Evolutionary conservation across 2,797 vertebrate genomes (phyloP).

Genomic region (Cyprinella venusta): DNA sequence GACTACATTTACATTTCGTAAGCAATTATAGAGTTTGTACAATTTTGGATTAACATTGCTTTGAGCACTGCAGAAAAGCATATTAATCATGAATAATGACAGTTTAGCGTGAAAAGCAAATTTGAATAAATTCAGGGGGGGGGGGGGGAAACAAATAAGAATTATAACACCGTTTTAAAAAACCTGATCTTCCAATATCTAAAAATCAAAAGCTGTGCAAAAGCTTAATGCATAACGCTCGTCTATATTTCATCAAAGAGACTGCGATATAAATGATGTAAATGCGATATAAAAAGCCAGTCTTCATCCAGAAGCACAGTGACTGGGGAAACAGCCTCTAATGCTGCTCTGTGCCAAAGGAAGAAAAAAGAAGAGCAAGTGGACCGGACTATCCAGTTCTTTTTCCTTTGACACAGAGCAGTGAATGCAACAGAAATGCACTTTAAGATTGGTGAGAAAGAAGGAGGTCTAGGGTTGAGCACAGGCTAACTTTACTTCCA

Average conservation of each 20-base stretch:
- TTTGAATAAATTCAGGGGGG: neutral
- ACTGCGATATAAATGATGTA: slow-evolving; percentile 75
- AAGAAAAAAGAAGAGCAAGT: slow-evolving; percentile 60
- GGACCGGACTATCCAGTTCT: no score
- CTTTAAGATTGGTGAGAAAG: neutral
- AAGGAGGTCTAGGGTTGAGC: neutral
- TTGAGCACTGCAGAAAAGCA: slow-evolving; percentile 49
- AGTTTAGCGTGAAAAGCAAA: slow-evolving; percentile 45
- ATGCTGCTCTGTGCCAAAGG: slow-evolving; percentile 73
- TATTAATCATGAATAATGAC: slow-evolving; percentile 54
- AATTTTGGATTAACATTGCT: slow-evolving; percentile 49
- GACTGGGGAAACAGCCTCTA: slow-evolving; percentile 54
- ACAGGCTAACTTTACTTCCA: neutral
- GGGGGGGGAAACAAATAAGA: neutral
- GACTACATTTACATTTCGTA: slow-evolving; percentile 50
- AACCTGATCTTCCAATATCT: slow-evolving; percentile 62
- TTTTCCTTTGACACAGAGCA: no score
- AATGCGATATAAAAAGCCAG: slow-evolving; percentile 69
- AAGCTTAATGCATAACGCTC: slow-evolving; percentile 60
- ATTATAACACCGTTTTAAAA: neutral
- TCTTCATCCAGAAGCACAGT: slow-evolving; percentile 47
- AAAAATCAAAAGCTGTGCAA: slow-evolving; percentile 56
- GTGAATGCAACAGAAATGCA: neutral
- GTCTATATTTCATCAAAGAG: slow-evolving; percentile 72
- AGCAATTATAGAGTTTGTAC: slow-evolving; percentile 69